Evolutionary conservation across 2,888 invertebrate genomes (phyloP).

Genomic region (Calameuta filiformis): DNA sequence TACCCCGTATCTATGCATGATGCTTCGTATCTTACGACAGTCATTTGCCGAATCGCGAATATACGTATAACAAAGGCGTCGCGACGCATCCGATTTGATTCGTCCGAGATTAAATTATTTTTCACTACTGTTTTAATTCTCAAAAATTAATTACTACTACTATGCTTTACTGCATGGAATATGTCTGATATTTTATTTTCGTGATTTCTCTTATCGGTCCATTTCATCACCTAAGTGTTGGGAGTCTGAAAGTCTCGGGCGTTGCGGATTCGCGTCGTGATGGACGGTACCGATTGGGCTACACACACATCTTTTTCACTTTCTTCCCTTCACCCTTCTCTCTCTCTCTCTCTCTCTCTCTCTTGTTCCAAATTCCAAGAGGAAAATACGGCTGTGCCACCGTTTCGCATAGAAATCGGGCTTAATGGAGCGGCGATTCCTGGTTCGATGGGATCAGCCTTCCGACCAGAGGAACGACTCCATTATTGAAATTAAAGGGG

Average conservation of each 20-base stretch:
- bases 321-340: background rate
- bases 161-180: too few relatives aligned
- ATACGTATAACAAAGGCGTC: background rate
- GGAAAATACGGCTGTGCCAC: background rate
- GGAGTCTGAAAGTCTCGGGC: background rate
- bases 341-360: background rate
- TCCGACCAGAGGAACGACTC: background rate
- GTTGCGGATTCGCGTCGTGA: background rate
- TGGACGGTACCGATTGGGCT: background rate
- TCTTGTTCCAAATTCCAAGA: background rate
- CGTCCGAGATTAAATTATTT: too few relatives aligned
- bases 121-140: too few relatives aligned
- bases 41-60: background rate
- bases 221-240: background rate
- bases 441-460: background rate
- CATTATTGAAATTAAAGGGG: background rate
- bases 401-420: background rate
- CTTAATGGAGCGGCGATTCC: background rate
- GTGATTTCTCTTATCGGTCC: background rate
- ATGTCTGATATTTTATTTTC: too few relatives aligned
- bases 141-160: too few relatives aligned
- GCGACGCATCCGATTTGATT: background rate
- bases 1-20: background rate
- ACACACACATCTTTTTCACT: background rate
- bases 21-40: background rate